phyloP scores from a whole-genome alignment of 2,888 invertebrate genomes.

The Agrochola circellaris region DNA sequence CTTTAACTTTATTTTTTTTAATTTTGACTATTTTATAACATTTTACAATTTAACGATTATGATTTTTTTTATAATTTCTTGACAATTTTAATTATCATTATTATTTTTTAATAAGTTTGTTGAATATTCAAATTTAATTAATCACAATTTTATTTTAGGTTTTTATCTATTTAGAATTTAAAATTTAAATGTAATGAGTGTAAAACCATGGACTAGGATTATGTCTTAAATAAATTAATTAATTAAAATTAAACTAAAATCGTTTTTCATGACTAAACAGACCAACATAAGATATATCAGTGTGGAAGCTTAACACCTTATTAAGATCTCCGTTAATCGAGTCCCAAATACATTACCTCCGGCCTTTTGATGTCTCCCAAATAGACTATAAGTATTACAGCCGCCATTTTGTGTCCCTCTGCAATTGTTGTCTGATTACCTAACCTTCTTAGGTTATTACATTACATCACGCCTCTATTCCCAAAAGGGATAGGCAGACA shows the following conservation, averaged over 20 bases:
- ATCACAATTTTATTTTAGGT: no score
- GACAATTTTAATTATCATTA: no score
- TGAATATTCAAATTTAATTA: no score
- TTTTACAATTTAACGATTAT: no score
- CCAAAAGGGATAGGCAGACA: not conserved
- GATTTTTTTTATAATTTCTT: no score
- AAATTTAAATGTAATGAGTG: no score
- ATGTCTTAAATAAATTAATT: no score
- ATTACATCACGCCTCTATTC: not conserved
- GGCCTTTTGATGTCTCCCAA: constrained; percentile 15
- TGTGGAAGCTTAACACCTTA: constrained; percentile 32
- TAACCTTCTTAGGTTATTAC: constrained; percentile 36
- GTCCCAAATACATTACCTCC: constrained; percentile 47
- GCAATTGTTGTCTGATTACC: constrained; percentile 37
- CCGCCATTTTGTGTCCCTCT: constrained; percentile 34
- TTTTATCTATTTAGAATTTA: no score
- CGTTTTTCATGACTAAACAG: not conserved
- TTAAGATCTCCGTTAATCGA: constrained; percentile 18
- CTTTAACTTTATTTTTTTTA: no score
- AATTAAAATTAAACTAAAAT: not conserved
- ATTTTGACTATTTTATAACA: no score
- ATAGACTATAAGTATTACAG: constrained; percentile 16
- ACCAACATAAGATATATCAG: not conserved
- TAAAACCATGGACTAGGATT: no score
- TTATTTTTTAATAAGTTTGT: no score